Base-by-base conservation (phyloP, 2,113 vertebrate genomes). In the Tetrao urogallus region DNA sequence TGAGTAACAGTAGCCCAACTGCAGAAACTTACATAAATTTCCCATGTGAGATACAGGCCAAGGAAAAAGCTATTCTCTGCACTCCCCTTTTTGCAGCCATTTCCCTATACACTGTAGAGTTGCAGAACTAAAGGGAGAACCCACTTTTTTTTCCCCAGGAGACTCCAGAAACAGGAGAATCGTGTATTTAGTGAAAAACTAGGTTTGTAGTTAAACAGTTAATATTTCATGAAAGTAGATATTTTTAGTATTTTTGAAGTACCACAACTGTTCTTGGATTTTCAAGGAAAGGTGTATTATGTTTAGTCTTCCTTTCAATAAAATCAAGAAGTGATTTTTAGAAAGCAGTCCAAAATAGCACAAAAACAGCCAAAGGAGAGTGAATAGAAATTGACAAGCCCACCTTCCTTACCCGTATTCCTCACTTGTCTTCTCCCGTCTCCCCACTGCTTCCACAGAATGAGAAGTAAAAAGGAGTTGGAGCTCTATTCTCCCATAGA, bases 201-300 rank as follows among this genome's bases (percentile, higher is more conserved):
- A 98, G 98, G 98, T 98, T 98, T 98, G 98, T 98, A 98, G 98
- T 98, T 97, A 98, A 98, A 98, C 98, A 98, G 98, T 98, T 98
- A 97, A 97, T 98, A 98, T 98, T 98, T 98, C 98, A 98, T 98
- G 97, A 97, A 98, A 97, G 98, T 98, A 98, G 98, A 98, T 98
- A 98, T 98, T 98, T 98, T 98, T 98, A 98, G 98, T 98, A 97
- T 97, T 97, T 98, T 98, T 98, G 97, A 98, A 98, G 97, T 98
- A 97, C 96, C 97, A 98, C 98, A 97, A 90, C 97, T 97, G 97
- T 98, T 98, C 97, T 97, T 98, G 98, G 97, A 97, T 97, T 97
- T 98, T 96, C 95, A 93, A 98, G 96, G 97, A 98, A 98, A 97
- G 98, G 98, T 97, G 97, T 96, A 95, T 97, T 97, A 96, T 89